Base-by-base conservation (phyloP, 2,113 vertebrate genomes). In the Muscicapa adusta region DNA sequence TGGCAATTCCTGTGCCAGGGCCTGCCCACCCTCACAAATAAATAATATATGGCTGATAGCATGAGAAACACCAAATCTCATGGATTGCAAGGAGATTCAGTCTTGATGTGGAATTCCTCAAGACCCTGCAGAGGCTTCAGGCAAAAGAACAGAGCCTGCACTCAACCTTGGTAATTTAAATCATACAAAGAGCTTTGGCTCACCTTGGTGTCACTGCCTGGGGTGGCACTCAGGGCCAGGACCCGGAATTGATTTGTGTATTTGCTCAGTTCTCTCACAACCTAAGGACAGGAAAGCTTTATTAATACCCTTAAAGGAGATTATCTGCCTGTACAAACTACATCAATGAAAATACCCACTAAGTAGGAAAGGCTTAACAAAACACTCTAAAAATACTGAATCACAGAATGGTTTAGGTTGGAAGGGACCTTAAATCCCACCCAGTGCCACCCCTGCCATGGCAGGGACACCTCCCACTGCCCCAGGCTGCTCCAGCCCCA, bases 171-270 rank as follows among this genome's bases (percentile, higher is more conserved):
- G 0, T n/a, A 1, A 16, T 11, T 34, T 1, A n/a, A 34, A 2
- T 3, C 18, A 4, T 0, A 0, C 3, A 1, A 9, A 26, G 0
- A 8, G 65, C 29, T 28, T 8, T 33, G 60, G 82, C 97, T 97
- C 89, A 99, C 99, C 98, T 99, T 99, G 40, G 98, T 79, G 76
- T 99, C 99, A 65, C 98, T 99, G 31, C 99, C 99, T 19, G 99
- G 99, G 11, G 99, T 99, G 48, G 99, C 99, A 88, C 98, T 99
- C 7, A 99, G 98, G 92, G 99, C 99, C 96, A 99, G 93, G 85
- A 99, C 85, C 31, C 99, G 98, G 93, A 99, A 99, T 3, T 99
- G 98, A 13, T 53, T 94, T 2, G 98, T 98, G 20, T 99, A 98
- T 81, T 98, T 99, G 91, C 97, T 87, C 25, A 99, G 97, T 40